phyloP scores from a whole-genome alignment of 2,113 vertebrate genomes.

The Hiodon alosoides region DNA sequence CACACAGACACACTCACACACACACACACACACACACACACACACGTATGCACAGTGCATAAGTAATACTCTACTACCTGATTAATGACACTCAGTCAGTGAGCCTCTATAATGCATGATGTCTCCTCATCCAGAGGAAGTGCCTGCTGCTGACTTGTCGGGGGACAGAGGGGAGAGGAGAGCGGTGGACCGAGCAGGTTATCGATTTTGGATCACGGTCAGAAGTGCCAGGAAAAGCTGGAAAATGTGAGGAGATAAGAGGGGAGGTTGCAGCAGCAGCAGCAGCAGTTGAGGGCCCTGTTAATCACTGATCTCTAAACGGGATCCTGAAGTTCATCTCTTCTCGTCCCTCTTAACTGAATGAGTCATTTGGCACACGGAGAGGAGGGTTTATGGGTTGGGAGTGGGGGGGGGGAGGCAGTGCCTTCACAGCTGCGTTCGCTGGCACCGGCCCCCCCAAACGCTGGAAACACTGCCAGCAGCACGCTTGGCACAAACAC shows the following conservation, averaged over 20 bases:
- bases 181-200: too few species aligned
- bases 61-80: too few species aligned
- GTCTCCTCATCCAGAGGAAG: too few species aligned
- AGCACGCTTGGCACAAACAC: slow-evolving; percentile 55
- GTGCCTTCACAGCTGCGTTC: slow-evolving; percentile 70
- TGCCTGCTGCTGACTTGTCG: too few species aligned
- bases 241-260: slow-evolving; percentile 52
- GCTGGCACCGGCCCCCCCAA: slow-evolving; percentile 61
- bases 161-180: too few species aligned
- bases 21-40: too few species aligned
- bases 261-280: slow-evolving; percentile 46
- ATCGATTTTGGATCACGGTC: too few species aligned
- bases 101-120: too few species aligned
- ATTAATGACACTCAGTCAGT: too few species aligned
- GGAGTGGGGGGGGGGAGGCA: slow-evolving; percentile 38
- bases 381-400: slow-evolving; percentile 33
- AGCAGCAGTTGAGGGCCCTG: slow-evolving; percentile 48
- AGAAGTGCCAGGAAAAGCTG: slow-evolving; percentile 34
- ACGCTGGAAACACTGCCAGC: slow-evolving; percentile 57
- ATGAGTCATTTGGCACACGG: slow-evolving; percentile 61
- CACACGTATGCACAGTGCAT: too few species aligned
- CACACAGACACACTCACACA: neutral
- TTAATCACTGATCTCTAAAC: slow-evolving; percentile 64
- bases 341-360: slow-evolving; percentile 55
- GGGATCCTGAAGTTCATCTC: slow-evolving; percentile 63